Evolutionary conservation across 2,113 vertebrate genomes (phyloP), one percentile per base, ranked within the genome.

Genomic region (Dunckerocampus dactyliophorus): DNA sequence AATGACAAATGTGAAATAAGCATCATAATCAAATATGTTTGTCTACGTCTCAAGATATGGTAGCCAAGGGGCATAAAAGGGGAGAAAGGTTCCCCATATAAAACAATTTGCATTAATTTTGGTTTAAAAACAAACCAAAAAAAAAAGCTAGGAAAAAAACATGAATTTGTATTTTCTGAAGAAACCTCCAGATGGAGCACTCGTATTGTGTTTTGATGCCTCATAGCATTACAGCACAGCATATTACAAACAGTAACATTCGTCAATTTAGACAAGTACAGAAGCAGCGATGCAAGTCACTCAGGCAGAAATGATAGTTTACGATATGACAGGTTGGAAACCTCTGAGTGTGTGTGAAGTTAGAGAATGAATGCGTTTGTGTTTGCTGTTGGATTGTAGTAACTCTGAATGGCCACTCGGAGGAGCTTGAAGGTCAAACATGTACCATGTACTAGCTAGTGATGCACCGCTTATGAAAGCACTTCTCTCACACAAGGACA

Each of bases 351-450:
- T 39, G 37, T 2, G 37, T 48, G 15, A 48, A 2, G 24, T 28
- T 3, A 34, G 7, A 48, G 46, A 37, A 14, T 55, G 37, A 63
- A 22, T 43, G 62, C 8, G 77, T 81, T 54, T 47, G 54, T 59
- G 43, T 56, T 42, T 10, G 37, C 60, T 49, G 39, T 37, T 19
- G 53, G 28, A 19, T 67, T n/a, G 86, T 62, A 85, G 78, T 86
- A 75, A 52, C 21, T 8, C 20, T 28, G n/a, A 71, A 7, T 37
- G 0, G 28, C 86, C 88, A 83, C 81, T 39, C 4, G 81, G 86
- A 78, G 88, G 86, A 83, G 82, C 82, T 61, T 89, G 86, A 89
- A 89, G 88, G 83, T 87, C 81, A 89, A 87, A 86, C 75, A 84
- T 77, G 84, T 82, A n/a, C n/a, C n/a, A n/a, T n/a, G n/a, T 85